Evolutionary conservation across 1,140 invertebrate species (phyloP), one percentile per base, ranked within the genome.

Genomic region (Drosophila dunni): DNA sequence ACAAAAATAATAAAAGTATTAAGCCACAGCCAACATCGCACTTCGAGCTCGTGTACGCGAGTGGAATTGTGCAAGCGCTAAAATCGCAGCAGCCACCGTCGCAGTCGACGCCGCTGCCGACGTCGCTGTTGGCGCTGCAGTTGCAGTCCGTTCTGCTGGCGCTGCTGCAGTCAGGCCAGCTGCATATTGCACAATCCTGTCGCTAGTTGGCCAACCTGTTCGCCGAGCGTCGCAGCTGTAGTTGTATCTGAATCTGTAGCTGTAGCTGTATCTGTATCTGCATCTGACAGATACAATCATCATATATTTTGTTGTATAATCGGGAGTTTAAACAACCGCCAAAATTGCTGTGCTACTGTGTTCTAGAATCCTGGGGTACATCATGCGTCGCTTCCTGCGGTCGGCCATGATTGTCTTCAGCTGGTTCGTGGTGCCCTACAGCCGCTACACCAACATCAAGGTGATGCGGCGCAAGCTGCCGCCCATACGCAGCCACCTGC

Each of bases 371-470:
- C 84, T 92, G 91, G 90, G 90, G 78, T 92, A 92, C 83, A 91
- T 92, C 79, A 92, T 92, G 90, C 84, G 91, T 74, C 89, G 91
- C 60, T 91, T 92, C 75, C 79, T 92, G 81, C 90, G 91, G 44
- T 91, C 90, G 77, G 91, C 91, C 56, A 92, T 92, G 91, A 91
- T 92, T 56, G 91, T 92, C 81, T 92, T 92, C 91, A 92, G 91
- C 75, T 92, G 91, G 91, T 92, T 92, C 74, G 91, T 92, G 48
- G 89, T 92, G 51, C 91, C 91, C 72, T 92, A 92, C 70, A 92
- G 91, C 73, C 89, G 90, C 38, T 94, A 93, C 91, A 94, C 94
- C 93, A 88, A 95, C 94, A 91, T 95, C 94, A 88, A 94, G 93
- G 92, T 95, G 94, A 20, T 94, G 93, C 94, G 93, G 33, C 93